Conservation (phyloP, 1,140 invertebrate genomes). For the Drosophila kepulauana region DNA sequence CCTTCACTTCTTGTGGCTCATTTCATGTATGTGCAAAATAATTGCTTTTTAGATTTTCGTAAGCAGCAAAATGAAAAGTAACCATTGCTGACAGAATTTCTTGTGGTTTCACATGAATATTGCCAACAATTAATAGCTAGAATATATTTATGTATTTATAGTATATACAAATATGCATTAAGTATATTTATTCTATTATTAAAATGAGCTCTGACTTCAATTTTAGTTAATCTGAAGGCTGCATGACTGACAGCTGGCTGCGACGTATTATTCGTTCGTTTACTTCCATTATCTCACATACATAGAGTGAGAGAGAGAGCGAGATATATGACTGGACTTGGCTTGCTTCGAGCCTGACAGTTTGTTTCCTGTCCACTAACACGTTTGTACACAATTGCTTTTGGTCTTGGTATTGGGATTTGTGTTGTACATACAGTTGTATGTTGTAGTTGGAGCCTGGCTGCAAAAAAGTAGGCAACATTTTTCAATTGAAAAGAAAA, state of each 20-base stretch:
- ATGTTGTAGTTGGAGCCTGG: neutral
- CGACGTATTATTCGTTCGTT: slow-evolving; percentile 15
- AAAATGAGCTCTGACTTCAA: neutral
- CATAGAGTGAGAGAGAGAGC: neutral
- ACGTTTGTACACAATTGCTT: slow-evolving; percentile 50
- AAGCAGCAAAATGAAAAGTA: too few relatives aligned
- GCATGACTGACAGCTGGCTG: neutral
- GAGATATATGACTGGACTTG: slow-evolving; percentile 1
- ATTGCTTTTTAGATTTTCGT: too few relatives aligned
- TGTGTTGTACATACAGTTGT: neutral
- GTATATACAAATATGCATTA: neutral
- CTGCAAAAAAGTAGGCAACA: slow-evolving; percentile 61
- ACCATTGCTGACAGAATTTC: too few relatives aligned
- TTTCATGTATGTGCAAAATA: too few relatives aligned
- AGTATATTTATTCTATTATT: neutral
- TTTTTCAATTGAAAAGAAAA: slow-evolving; percentile 61
- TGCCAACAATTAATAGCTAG: neutral
- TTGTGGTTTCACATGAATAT: too few relatives aligned
- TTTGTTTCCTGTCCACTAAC: slow-evolving; percentile 55
- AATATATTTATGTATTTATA: neutral
- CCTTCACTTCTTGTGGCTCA: too few relatives aligned
- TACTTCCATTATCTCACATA: slow-evolving; percentile 47
- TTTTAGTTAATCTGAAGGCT: neutral
- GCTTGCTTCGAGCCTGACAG: slow-evolving; percentile 40
- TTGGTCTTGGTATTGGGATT: slow-evolving; percentile 31